Percentiles rank a stretch among this genome's conserved stretches.
These are phyloP conservation scores for Junonia oenone DNA, from an alignment of 2,888 invertebrate genomes.

Conservation along the genomic window DNA sequence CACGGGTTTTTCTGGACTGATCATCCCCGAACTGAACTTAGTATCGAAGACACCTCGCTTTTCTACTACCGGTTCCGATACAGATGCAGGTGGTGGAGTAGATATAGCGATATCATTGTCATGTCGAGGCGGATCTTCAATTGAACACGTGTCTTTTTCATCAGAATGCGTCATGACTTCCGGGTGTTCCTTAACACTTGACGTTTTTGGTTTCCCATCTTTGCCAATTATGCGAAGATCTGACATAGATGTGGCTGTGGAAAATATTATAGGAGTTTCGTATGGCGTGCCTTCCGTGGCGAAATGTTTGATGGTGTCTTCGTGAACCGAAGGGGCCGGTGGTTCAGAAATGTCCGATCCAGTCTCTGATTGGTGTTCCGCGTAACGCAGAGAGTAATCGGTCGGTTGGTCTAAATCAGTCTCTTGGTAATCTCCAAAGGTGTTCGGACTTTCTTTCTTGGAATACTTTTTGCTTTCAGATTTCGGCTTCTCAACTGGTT, in stretches of 20 bases:
- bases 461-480: conserved; percentile 49
- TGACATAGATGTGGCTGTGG: conserved; percentile 93
- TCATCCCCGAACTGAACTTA: conserved; percentile 83
- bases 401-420: conserved; percentile 95
- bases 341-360: conserved; percentile 75
- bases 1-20: conserved; percentile 88
- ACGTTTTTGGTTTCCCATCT: conserved; percentile 55
- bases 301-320: conserved; percentile 93
- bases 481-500: conserved; percentile 50
- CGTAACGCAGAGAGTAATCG: conserved; percentile 93
- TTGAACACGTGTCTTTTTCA: conserved; percentile 71
- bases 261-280: conserved; percentile 89
- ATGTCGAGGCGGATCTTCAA: conserved; percentile 66
- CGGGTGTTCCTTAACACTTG: conserved; percentile 59
- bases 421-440: conserved; percentile 87
- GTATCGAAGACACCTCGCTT: conserved; percentile 66
- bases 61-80: conserved; percentile 43
- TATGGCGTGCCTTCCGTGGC: conserved; percentile 95
- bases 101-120: conserved; percentile 66
- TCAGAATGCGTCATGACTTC: conserved; percentile 74
- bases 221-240: conserved; percentile 84
- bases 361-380: conserved; percentile 88
- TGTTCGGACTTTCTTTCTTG: conserved; percentile 60
- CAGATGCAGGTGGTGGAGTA: conserved; percentile 46
- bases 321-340: conserved; percentile 76